Evolutionary conservation across 1,140 invertebrate genomes (phyloP).

Genomic region (Ditylenchus dipsaci): DNA sequence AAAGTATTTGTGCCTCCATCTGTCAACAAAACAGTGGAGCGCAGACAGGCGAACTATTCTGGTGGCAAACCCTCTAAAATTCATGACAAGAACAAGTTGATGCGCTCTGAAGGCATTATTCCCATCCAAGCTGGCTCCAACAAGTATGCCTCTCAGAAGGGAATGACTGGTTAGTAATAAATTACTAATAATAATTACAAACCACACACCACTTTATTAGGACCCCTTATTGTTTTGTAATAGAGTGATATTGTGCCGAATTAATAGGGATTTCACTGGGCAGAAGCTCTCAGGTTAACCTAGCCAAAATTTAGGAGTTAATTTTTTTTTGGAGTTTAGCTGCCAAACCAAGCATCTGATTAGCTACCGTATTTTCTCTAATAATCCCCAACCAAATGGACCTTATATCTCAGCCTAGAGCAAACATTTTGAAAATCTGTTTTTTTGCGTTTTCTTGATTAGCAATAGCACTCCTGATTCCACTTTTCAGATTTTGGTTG

Average conservation of each 20-base stretch:
- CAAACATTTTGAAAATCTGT: too few species aligned
- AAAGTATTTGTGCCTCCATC: conserved; percentile 1
- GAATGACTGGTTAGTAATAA: conserved; percentile 51
- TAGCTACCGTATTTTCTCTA: too few species aligned
- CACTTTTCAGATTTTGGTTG: too few species aligned
- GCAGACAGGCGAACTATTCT: conserved; percentile 8
- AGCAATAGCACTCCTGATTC: too few species aligned
- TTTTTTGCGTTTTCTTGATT: too few species aligned
- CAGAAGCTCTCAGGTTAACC: too few species aligned
- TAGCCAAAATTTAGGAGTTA: too few species aligned
- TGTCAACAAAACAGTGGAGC: background rate
- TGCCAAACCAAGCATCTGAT: too few species aligned
- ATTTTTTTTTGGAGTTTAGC: too few species aligned
- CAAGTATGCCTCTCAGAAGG: conserved; percentile 58
- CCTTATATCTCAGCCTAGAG: too few species aligned
- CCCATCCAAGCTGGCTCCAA: conserved; percentile 58
- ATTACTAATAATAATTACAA: conserved; percentile 1
- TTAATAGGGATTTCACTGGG: too few species aligned
- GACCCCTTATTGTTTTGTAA: conserved; percentile 1
- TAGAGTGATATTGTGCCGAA: background rate
- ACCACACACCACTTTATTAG: background rate
- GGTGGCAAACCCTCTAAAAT: conserved; percentile 7
- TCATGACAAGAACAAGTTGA: conserved; percentile 42
- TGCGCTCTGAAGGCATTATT: conserved; percentile 55
- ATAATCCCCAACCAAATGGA: too few species aligned